phyloP scores from a whole-genome alignment of 2,888 invertebrate genomes.

The Saturnia pavonia region DNA sequence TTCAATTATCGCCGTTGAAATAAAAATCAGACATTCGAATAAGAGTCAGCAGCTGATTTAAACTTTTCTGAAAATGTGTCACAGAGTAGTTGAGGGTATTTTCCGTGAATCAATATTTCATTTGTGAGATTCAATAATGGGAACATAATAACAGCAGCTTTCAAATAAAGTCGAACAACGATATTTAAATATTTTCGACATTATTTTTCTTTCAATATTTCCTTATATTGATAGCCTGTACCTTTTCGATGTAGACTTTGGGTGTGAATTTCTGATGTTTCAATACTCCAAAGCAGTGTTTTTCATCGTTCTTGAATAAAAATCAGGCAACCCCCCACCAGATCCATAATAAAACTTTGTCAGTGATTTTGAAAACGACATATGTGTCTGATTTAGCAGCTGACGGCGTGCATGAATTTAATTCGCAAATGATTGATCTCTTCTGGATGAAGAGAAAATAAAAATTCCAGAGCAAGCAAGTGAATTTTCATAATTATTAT shows the following conservation, averaged over 20 bases:
- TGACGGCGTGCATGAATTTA: no score
- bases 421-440: no score
- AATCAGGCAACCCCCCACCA: no score
- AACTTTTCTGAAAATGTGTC: constrained; percentile 24
- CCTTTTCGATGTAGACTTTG: neutral
- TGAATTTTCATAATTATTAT: no score
- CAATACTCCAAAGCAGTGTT: no score
- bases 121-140: constrained; percentile 15
- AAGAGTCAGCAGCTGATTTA: constrained; percentile 23
- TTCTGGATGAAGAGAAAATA: no score
- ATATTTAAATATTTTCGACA: neutral
- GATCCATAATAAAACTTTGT: no score
- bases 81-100: constrained; percentile 16
- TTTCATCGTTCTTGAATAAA: no score
- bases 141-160: constrained; percentile 17
- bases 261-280: neutral
- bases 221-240: neutral
- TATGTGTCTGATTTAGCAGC: no score
- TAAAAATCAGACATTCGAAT: constrained; percentile 25
- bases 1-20: constrained; percentile 27
- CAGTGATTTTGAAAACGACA: no score
- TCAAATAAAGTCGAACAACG: constrained; percentile 13
- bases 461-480: no score
- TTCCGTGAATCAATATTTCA: constrained; percentile 22
- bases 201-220: neutral